phyloP scores from a whole-genome alignment of 2,888 invertebrate species.

The Rhamnusium bicolor region DNA sequence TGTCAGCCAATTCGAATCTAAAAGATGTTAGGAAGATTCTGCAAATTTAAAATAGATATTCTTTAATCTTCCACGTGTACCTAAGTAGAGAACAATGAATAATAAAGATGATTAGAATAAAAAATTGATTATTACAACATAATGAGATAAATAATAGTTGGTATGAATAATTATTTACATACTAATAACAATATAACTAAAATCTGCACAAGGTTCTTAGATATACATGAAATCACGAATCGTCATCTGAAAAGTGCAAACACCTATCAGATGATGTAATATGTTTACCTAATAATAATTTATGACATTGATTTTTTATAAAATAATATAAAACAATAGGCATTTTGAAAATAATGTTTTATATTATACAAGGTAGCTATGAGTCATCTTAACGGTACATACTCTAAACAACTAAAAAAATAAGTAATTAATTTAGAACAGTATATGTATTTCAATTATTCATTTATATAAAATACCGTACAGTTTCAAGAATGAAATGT shows the following conservation, averaged over 20 bases:
- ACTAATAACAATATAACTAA: conserved; percentile 28
- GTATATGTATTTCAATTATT: conserved; percentile 11
- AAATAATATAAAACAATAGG: conserved; percentile 20
- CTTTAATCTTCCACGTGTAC: neutral
- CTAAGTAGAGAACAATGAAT: neutral
- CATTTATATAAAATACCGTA: conserved; percentile 26
- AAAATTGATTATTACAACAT: conserved; percentile 20
- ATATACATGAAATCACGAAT: conserved; percentile 24
- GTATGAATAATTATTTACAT: conserved; percentile 22
- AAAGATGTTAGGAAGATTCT: no score
- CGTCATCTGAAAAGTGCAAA: conserved; percentile 18
- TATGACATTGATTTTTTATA: conserved; percentile 21
- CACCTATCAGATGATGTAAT: conserved; percentile 27
- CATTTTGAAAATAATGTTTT: neutral
- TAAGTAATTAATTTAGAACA: neutral
- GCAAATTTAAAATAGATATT: conserved; percentile 16
- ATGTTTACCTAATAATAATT: conserved; percentile 28
- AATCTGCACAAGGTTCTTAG: conserved; percentile 30
- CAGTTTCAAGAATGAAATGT: conserved; percentile 1
- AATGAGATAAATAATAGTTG: conserved; percentile 22
- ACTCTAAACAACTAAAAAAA: neutral
- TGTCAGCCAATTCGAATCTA: no score
- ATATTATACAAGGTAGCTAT: neutral
- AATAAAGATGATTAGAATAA: neutral
- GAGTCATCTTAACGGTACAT: conserved; percentile 20